A percentile compares a stretch with the other conserved stretches of the same genome.
These are phyloP conservation scores for Decapterus maruadsi DNA, from an alignment of 2,797 vertebrate genomes.

Conservation along the genomic window DNA sequence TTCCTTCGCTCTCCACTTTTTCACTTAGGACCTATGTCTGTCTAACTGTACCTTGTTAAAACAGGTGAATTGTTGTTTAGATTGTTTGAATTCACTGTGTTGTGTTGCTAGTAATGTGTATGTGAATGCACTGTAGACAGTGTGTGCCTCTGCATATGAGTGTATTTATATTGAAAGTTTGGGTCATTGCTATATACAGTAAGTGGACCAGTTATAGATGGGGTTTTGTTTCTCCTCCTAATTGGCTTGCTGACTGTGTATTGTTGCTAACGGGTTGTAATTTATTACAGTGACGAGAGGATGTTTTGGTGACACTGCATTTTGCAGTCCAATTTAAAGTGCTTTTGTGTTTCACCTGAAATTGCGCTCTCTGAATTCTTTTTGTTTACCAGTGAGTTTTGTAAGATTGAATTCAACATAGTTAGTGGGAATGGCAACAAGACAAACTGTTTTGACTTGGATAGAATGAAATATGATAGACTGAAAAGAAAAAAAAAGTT, in stretches of 20 bases:
- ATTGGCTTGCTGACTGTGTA: conserved; percentile 70
- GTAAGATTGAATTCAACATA: conserved; percentile 35
- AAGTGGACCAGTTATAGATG: conserved; percentile 58
- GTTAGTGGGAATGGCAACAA: conserved; percentile 23
- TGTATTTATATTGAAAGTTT: conserved; percentile 45
- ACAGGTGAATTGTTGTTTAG: conserved; percentile 60
- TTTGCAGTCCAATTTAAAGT: conserved; percentile 72
- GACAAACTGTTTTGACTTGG: conserved; percentile 27
- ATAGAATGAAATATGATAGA: conserved; percentile 2
- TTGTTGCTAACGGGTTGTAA: conserved; percentile 73
- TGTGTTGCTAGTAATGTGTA: conserved; percentile 14
- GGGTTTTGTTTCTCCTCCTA: conserved; percentile 63
- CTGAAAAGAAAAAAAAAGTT: conserved; percentile 2
- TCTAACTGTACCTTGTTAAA: conserved; percentile 70
- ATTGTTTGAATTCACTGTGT: conserved; percentile 47
- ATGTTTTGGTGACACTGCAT: conserved; percentile 66
- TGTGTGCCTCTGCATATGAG: conserved; percentile 11
- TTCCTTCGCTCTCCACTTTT: conserved; percentile 40
- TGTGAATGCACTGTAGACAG: neutral
- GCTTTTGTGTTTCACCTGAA: conserved; percentile 67
- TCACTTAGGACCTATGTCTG: conserved; percentile 58
- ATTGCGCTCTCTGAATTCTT: conserved; percentile 37
- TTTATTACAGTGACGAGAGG: conserved; percentile 62
- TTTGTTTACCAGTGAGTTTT: conserved; percentile 34
- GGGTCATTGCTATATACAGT: conserved; percentile 27